Conservation (phyloP, 1,140 invertebrate genomes). For the Conopomorpha cramerella region DNA sequence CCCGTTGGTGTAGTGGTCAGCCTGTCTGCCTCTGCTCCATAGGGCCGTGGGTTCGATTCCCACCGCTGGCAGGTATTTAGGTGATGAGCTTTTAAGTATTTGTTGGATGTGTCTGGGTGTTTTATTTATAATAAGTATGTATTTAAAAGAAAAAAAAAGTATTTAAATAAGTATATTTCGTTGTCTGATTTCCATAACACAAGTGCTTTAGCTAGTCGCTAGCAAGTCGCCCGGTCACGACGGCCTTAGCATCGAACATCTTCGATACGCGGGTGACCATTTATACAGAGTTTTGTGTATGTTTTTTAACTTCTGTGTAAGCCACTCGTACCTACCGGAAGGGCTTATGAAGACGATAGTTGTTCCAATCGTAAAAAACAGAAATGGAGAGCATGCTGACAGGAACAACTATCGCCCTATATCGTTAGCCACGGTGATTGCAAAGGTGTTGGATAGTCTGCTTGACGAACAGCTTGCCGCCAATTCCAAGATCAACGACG, state of each 20-base stretch:
- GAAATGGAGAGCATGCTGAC: neutral
- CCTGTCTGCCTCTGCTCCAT: no score
- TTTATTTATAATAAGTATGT: no score
- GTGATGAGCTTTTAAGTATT: no score
- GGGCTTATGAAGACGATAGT: conserved; percentile 2
- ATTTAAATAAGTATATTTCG: no score
- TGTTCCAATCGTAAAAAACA: conserved; percentile 3
- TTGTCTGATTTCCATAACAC: no score
- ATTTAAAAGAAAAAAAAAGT: no score
- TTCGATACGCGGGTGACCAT: conserved; percentile 3
- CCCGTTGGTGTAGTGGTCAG: no score
- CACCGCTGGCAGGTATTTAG: no score
- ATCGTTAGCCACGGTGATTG: conserved; percentile 2
- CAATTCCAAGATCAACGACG: neutral
- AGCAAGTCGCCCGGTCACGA: conserved; percentile 5
- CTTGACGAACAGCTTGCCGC: neutral
- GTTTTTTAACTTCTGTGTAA: conserved; percentile 4
- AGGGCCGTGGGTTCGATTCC: no score
- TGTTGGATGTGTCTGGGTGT: no score
- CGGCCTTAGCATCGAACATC: no score
- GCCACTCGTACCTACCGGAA: conserved; percentile 3
- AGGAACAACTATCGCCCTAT: conserved; percentile 2
- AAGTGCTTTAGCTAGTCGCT: no score
- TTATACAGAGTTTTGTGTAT: conserved; percentile 1
- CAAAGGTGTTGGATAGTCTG: conserved; percentile 2